These are phyloP conservation scores for Atta cephalotes DNA, from an alignment of 1,140 invertebrate genomes.

Conservation along the genomic window DNA sequence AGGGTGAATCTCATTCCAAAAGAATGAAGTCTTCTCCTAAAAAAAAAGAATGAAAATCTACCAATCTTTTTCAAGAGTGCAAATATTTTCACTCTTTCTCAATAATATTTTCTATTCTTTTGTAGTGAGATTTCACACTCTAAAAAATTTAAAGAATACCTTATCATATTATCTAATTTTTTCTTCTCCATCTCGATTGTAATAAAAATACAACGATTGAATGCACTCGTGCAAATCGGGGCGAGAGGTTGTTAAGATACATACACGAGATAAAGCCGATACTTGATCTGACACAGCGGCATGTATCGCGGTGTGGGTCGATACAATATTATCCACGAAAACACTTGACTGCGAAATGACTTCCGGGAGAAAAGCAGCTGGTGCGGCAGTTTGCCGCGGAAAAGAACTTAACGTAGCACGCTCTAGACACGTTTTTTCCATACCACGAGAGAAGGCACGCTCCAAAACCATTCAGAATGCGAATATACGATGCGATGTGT, in stretches of 20 bases:
- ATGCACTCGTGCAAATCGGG: constrained; percentile 20
- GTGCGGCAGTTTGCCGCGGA: constrained; percentile 16
- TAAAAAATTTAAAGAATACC: too few relatives aligned
- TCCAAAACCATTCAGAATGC: neutral
- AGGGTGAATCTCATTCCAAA: too few relatives aligned
- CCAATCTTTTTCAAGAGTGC: too few relatives aligned
- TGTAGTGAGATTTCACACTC: too few relatives aligned
- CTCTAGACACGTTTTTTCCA: neutral
- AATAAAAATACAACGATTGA: neutral
- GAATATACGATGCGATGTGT: constrained; percentile 1
- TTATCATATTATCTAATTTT: neutral
- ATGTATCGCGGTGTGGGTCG: neutral
- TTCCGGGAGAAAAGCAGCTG: neutral
- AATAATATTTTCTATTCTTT: too few relatives aligned
- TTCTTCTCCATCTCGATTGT: neutral
- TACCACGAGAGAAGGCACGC: neutral
- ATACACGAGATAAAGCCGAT: neutral
- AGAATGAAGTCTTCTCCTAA: too few relatives aligned
- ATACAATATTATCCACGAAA: constrained; percentile 40
- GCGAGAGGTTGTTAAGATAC: neutral
- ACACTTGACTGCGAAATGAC: neutral
- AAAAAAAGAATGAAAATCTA: too few relatives aligned
- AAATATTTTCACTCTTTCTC: too few relatives aligned
- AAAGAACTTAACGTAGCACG: constrained; percentile 14
- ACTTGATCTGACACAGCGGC: neutral